phyloP scores from a whole-genome alignment of 2,113 vertebrate species.

The Nannospalax galili region DNA sequence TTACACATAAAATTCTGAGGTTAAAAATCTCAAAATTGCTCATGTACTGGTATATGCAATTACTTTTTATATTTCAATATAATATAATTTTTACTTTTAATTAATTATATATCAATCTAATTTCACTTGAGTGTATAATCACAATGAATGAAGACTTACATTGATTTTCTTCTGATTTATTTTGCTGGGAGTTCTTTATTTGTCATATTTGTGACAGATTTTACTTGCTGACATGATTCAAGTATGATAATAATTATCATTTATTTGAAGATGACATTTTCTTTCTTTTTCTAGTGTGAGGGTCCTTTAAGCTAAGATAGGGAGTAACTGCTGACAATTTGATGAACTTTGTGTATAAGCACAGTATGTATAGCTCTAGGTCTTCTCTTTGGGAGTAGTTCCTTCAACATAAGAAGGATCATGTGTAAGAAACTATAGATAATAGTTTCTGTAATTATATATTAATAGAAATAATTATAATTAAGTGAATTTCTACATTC shows the following conservation, averaged over 20 bases:
- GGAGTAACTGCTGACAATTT: background rate
- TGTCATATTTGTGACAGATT: slow-evolving; percentile 55
- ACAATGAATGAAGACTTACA: background rate
- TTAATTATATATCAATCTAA: background rate
- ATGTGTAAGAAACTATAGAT: background rate
- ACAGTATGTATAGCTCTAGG: background rate
- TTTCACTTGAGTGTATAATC: background rate
- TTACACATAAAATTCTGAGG: background rate
- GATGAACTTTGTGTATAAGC: background rate
- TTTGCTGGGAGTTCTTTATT: background rate
- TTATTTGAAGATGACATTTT: slow-evolving; percentile 48
- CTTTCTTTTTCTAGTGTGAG: background rate
- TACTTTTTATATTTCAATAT: background rate
- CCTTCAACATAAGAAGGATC: background rate
- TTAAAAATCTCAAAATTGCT: background rate
- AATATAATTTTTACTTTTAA: slow-evolving; percentile 9
- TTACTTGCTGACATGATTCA: slow-evolving; percentile 48
- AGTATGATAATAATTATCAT: slow-evolving; percentile 33
- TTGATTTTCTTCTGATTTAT: background rate
- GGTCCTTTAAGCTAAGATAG: slow-evolving; percentile 12
- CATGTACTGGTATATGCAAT: background rate
- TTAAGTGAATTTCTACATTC: slow-evolving; percentile 4
- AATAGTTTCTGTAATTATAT: background rate
- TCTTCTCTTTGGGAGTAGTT: background rate
- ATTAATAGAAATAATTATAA: slow-evolving; percentile 1